These are phyloP conservation scores for Calliopum simillimum DNA, from an alignment of 2,888 invertebrate genomes.

Conservation along the genomic window DNA sequence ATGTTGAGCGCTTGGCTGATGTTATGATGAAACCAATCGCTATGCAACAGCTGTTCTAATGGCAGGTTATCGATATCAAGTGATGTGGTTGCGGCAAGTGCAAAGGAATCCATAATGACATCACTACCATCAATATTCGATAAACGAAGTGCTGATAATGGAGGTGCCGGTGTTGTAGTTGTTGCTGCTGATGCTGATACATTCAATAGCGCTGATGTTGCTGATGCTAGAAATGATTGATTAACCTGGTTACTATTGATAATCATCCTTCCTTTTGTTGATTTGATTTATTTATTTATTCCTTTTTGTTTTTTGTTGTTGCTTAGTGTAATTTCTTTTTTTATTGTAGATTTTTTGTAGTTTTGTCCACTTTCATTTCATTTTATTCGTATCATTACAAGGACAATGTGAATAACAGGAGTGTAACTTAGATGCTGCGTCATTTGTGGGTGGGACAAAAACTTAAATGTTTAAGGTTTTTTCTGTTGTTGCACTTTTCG, in stretches of 20 bases:
- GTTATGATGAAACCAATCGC: slow-evolving; percentile 61
- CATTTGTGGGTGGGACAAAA: too few species aligned
- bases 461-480: too few species aligned
- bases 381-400: too few species aligned
- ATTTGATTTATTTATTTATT: neutral
- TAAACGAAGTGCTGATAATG: slow-evolving; percentile 1
- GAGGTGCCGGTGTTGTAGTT: neutral
- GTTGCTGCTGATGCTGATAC: slow-evolving; percentile 18
- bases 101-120: neutral
- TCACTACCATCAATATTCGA: neutral
- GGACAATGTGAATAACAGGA: too few species aligned
- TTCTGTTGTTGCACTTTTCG: too few species aligned
- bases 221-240: slow-evolving; percentile 37
- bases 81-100: neutral
- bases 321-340: neutral
- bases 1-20: slow-evolving; percentile 63
- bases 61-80: slow-evolving; percentile 22
- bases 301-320: neutral
- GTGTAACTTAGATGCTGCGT: too few species aligned
- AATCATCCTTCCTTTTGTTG: neutral
- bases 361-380: too few species aligned
- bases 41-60: slow-evolving; percentile 52
- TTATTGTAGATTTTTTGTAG: neutral
- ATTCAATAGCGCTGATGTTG: slow-evolving; percentile 36
- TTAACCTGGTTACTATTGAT: slow-evolving; percentile 22